Conservation (phyloP, 2,888 invertebrate genomes). For the Diplolepis rosae region DNA sequence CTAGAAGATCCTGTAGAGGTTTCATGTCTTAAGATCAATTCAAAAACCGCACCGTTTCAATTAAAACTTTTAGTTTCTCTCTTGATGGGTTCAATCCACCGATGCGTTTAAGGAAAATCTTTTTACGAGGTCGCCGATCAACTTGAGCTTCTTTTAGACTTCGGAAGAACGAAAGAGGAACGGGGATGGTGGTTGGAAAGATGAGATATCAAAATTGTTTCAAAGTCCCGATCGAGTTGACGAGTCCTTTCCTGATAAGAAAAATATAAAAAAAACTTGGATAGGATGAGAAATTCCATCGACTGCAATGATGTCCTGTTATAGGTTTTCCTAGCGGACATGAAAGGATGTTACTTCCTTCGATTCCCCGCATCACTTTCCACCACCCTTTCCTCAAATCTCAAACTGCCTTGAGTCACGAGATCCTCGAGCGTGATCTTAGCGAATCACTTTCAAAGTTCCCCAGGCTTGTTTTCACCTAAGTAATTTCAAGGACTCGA, state of each 20-base stretch:
- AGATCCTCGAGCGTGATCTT: conserved; percentile 24
- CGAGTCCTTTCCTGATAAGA: conserved; percentile 46
- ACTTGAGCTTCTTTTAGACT: neutral
- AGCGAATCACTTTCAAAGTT: conserved; percentile 14
- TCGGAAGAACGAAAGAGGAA: conserved; percentile 30
- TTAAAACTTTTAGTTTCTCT: conserved; percentile 20
- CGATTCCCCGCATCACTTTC: conserved; percentile 22
- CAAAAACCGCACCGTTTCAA: conserved; percentile 26
- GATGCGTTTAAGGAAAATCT: conserved; percentile 25
- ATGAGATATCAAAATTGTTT: conserved; percentile 63
- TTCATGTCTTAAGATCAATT: conserved; percentile 45
- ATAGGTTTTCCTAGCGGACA: conserved; percentile 10
- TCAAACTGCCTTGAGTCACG: conserved; percentile 23
- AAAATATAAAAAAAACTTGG: conserved; percentile 8
- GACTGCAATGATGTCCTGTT: conserved; percentile 13
- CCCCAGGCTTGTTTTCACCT: conserved; percentile 1
- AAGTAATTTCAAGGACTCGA: conserved; percentile 7
- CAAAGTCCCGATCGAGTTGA: conserved; percentile 60
- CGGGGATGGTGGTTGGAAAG: conserved; percentile 40
- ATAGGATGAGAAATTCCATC: conserved; percentile 24
- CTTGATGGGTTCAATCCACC: neutral
- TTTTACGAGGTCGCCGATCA: conserved; percentile 26
- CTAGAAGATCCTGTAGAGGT: no score
- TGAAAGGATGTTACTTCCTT: conserved; percentile 23
- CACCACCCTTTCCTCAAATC: neutral